Percentiles rank a stretch among this genome's conserved stretches.
phyloP scores from a whole-genome alignment of 2,888 invertebrate genomes.

The Andrena trimmerana region DNA sequence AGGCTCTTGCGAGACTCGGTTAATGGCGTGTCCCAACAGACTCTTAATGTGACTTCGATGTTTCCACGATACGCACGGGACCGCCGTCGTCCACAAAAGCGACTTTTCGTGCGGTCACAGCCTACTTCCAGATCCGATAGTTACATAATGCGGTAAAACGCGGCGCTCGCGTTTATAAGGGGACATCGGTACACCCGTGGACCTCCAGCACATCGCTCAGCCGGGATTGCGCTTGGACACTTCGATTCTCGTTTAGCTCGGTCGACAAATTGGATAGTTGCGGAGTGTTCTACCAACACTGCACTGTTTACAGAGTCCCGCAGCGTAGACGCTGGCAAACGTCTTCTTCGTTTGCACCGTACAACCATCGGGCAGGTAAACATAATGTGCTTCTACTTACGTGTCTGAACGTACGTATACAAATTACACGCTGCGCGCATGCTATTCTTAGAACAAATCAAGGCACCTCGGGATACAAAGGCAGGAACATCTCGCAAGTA shows the following conservation, averaged over 20 bases:
- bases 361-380: too few species aligned
- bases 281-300: too few species aligned
- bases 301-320: too few species aligned
- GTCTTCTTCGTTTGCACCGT: too few species aligned
- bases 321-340: too few species aligned
- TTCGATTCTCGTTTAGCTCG: too few species aligned
- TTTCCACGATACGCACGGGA: slow-evolving; percentile 50
- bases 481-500: not conserved
- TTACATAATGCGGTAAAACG: slow-evolving; percentile 54
- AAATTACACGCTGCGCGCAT: not conserved
- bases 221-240: too few species aligned
- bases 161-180: slow-evolving; percentile 21
- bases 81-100: slow-evolving; percentile 11
- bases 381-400: too few species aligned
- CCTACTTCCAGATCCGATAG: slow-evolving; percentile 43
- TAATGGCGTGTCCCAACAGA: slow-evolving; percentile 55
- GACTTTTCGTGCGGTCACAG: slow-evolving; percentile 41
- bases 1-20: slow-evolving; percentile 49
- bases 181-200: slow-evolving; percentile 13
- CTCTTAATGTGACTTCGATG: slow-evolving; percentile 66
- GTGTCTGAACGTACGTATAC: too few species aligned
- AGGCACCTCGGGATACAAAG: not conserved
- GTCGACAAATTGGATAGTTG: too few species aligned
- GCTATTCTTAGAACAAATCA: not conserved
- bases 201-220: too few species aligned